A percentile compares a stretch with the other conserved stretches of the same genome.
Conservation (phyloP, 2,113 vertebrate genomes). For the Misgurnus mizolepis region DNA sequence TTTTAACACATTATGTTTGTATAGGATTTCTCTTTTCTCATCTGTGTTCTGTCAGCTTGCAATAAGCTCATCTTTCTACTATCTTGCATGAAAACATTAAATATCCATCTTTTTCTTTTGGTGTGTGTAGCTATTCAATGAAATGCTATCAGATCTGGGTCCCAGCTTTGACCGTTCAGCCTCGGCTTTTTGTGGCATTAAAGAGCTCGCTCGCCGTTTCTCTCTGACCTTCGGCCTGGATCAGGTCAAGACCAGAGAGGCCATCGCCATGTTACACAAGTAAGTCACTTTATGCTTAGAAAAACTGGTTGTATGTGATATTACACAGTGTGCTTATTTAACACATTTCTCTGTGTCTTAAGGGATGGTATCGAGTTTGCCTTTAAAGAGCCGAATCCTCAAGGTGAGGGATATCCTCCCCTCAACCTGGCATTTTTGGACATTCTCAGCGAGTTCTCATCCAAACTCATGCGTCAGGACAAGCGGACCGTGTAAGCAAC, state of each 20-base stretch:
- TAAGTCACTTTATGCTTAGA: slow-evolving; percentile 68
- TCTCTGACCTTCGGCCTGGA: slow-evolving; percentile 97
- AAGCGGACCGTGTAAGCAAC: slow-evolving; percentile 97
- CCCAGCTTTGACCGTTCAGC: slow-evolving; percentile 96
- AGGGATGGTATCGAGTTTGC: slow-evolving; percentile 99
- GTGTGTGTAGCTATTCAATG: slow-evolving; percentile 87
- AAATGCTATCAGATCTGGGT: slow-evolving; percentile 97
- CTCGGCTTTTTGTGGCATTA: slow-evolving; percentile 95
- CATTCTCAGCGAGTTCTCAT: slow-evolving; percentile 98
- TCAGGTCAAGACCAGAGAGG: slow-evolving; percentile 97
- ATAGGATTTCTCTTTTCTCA: background rate
- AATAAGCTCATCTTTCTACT: background rate
- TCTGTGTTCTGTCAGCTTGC: too few relatives aligned
- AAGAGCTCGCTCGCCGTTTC: slow-evolving; percentile 97
- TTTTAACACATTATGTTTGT: background rate
- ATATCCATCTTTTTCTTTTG: background rate
- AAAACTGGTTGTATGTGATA: too few relatives aligned
- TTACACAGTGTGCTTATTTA: background rate
- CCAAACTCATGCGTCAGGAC: slow-evolving; percentile 98
- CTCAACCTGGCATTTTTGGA: slow-evolving; percentile 97
- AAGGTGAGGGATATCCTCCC: slow-evolving; percentile 94
- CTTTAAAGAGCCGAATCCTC: slow-evolving; percentile 96
- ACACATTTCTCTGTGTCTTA: slow-evolving; percentile 17
- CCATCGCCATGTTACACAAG: slow-evolving; percentile 99
- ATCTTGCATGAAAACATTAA: too few relatives aligned